These are phyloP conservation scores for Hippocampus guttulatus DNA, from an alignment of 2,113 vertebrate genomes.

Conservation along the genomic window DNA sequence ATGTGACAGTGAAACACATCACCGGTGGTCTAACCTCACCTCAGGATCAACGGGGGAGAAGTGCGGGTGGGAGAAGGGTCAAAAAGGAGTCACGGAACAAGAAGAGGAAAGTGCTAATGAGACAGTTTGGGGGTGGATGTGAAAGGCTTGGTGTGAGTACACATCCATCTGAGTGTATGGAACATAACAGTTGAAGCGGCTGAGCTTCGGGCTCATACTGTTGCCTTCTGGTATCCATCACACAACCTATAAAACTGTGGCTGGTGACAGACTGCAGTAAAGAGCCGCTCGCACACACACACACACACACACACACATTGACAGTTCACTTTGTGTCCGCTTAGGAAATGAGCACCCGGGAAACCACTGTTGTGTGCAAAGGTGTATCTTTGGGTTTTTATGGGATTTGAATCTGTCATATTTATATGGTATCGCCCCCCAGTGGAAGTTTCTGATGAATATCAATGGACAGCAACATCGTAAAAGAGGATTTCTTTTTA, in stretches of 20 bases:
- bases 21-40: background rate
- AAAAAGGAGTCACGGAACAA: conserved; percentile 5
- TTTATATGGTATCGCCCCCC: background rate
- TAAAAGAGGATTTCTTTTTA: background rate
- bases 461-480: background rate
- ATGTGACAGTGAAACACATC: conserved; percentile 10
- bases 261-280: conserved; percentile 28
- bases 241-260: conserved; percentile 33
- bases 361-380: background rate
- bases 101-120: conserved; percentile 1
- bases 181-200: conserved; percentile 26
- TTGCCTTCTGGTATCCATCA: conserved; percentile 46
- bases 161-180: conserved; percentile 9
- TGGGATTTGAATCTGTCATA: background rate
- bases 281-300: background rate
- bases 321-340: conserved; percentile 1
- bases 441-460: background rate
- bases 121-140: conserved; percentile 9
- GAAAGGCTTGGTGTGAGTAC: conserved; percentile 10
- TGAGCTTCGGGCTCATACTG: conserved; percentile 20
- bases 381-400: background rate
- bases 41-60: conserved; percentile 1
- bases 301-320: background rate
- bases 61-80: background rate
- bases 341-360: background rate